phyloP scores from a whole-genome alignment of 1,140 invertebrate genomes.

The Brachystomella parvula region DNA sequence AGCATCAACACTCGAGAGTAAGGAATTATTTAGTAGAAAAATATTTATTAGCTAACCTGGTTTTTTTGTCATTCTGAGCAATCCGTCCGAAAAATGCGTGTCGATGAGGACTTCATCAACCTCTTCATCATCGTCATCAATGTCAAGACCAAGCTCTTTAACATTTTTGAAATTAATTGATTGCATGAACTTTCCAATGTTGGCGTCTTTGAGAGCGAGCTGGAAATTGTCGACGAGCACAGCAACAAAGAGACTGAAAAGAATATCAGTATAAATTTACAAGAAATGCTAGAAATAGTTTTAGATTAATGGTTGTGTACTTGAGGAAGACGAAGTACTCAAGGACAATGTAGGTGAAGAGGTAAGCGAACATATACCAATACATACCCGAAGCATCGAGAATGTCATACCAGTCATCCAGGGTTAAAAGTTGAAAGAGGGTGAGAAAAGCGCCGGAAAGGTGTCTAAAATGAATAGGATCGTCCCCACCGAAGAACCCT shows the following conservation, averaged over 20 bases:
- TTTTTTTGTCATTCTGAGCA: too few relatives aligned
- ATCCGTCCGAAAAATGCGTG: not conserved
- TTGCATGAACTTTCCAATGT: slow-evolving; percentile 8
- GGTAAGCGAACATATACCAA: slow-evolving; percentile 37
- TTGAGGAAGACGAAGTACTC: slow-evolving; percentile 42
- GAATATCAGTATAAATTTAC: not conserved
- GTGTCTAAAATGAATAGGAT: slow-evolving; percentile 37
- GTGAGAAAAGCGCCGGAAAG: slow-evolving; percentile 38
- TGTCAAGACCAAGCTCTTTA: slow-evolving; percentile 2
- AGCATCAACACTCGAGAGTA: too few relatives aligned
- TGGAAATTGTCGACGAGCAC: slow-evolving; percentile 42
- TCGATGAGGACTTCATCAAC: not conserved
- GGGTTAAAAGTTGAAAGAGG: slow-evolving; percentile 39
- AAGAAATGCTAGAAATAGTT: not conserved
- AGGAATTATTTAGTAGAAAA: too few relatives aligned
- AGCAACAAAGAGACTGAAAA: slow-evolving; percentile 39
- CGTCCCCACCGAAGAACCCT: slow-evolving; percentile 37
- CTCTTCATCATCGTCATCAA: slow-evolving; percentile 1
- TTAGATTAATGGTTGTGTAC: slow-evolving; percentile 12
- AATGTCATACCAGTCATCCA: slow-evolving; percentile 35
- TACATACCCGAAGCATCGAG: slow-evolving; percentile 10
- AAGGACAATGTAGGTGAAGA: slow-evolving; percentile 39
- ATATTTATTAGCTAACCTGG: too few relatives aligned
- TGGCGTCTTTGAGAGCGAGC: slow-evolving; percentile 35
- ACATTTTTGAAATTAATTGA: not conserved